Percentiles rank a stretch among this genome's conserved stretches.
phyloP scores from a whole-genome alignment of 2,797 vertebrate genomes.

The Syndactyla subalaris region DNA sequence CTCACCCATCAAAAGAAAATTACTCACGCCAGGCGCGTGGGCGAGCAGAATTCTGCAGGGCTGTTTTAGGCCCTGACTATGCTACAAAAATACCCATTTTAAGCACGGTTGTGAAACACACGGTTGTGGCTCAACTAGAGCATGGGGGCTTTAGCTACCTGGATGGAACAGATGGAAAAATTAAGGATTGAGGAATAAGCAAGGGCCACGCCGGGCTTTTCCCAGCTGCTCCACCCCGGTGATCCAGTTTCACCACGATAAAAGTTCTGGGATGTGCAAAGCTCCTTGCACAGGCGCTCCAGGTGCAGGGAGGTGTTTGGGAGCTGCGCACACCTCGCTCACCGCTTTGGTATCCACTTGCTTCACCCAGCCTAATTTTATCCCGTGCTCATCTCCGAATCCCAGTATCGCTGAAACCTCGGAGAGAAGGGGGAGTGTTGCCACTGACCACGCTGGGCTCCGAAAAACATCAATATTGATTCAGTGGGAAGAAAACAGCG shows the following conservation, averaged over 20 bases:
- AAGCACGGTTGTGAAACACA: constrained; percentile 53
- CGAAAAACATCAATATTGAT: background rate
- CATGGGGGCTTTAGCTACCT: background rate
- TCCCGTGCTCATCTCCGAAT: background rate
- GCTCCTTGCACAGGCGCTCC: accelerated
- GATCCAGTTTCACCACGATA: background rate
- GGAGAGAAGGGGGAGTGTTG: background rate
- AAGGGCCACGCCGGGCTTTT: background rate
- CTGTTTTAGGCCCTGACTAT: constrained; percentile 68
- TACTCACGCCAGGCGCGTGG: constrained; percentile 72
- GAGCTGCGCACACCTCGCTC: background rate
- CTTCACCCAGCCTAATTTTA: background rate
- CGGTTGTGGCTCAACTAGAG: constrained; percentile 35
- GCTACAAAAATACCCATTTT: constrained; percentile 70
- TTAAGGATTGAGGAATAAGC: background rate
- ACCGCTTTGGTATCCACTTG: background rate
- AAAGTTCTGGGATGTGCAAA: background rate
- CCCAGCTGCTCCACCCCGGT: background rate
- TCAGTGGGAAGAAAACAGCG: background rate
- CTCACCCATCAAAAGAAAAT: constrained; percentile 75
- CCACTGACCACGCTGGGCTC: accelerated
- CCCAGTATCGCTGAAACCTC: background rate
- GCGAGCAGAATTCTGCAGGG: constrained; percentile 67
- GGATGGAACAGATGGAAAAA: background rate
- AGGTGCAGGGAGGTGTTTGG: background rate